A percentile compares a stretch with the other conserved stretches of the same genome.
Conservation (phyloP, 2,113 vertebrate genomes). For the Rhadina sibilatrix region DNA sequence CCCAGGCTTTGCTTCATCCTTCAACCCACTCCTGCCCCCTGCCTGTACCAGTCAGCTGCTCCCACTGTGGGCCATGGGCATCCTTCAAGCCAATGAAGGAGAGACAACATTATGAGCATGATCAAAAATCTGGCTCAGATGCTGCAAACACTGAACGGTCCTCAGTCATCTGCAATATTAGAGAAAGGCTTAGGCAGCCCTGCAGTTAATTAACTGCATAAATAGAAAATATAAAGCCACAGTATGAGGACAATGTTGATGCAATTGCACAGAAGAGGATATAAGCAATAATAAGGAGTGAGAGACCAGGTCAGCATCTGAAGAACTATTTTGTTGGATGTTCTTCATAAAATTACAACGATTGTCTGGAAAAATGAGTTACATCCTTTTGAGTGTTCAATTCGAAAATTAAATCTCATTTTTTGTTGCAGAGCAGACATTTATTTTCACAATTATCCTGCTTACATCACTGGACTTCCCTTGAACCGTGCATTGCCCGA, state of each 20-base stretch:
- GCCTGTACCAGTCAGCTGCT: not conserved
- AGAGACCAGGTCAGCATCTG: not conserved
- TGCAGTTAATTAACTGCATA: not conserved
- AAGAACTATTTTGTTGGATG: not conserved
- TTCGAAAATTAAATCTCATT: not conserved
- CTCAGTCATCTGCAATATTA: not conserved
- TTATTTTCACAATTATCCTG: conserved; percentile 7
- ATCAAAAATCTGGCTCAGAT: not conserved
- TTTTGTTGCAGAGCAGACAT: not conserved
- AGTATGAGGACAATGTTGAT: not conserved
- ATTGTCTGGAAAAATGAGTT: not conserved
- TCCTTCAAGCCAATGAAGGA: not conserved
- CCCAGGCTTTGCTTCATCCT: not conserved
- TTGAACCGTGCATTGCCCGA: not conserved
- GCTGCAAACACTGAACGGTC: not conserved
- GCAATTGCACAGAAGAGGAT: not conserved
- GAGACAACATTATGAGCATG: accelerated
- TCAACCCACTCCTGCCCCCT: not conserved
- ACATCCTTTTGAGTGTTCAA: not conserved
- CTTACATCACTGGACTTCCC: not conserved
- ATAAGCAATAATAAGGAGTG: not conserved
- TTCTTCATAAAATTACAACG: not conserved
- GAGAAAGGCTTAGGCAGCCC: not conserved
- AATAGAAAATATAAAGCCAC: not conserved
- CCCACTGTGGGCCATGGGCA: accelerated